Conservation (phyloP, 2,113 vertebrate species). For the Amblyopsis rosae region DNA sequence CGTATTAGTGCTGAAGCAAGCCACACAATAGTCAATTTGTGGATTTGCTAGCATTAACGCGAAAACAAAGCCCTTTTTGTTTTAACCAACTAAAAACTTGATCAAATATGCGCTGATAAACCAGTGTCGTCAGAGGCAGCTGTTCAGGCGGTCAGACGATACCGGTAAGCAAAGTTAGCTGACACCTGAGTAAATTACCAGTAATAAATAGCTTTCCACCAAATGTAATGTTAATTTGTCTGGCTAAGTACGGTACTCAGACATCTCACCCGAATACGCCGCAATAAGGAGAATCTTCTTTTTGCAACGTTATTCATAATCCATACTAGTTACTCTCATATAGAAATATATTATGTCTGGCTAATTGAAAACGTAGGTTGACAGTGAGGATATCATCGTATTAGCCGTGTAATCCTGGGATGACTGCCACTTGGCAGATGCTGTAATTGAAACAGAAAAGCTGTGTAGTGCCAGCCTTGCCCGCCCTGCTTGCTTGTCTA, state of each 20-base stretch:
- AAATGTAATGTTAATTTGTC: background rate
- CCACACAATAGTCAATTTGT: background rate
- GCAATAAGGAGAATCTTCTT: slow-evolving; percentile 29
- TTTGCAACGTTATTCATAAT: slow-evolving; percentile 50
- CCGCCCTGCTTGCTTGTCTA: slow-evolving; percentile 30
- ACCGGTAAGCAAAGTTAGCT: background rate
- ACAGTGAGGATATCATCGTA: slow-evolving; percentile 46
- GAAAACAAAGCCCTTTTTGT: slow-evolving; percentile 1
- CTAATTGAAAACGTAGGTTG: slow-evolving; percentile 54
- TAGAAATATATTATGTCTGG: slow-evolving; percentile 33
- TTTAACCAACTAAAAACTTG: background rate
- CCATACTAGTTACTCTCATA: slow-evolving; percentile 55
- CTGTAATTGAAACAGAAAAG: slow-evolving; percentile 28
- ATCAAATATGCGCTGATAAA: background rate
- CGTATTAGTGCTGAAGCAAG: background rate
- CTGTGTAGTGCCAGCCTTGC: slow-evolving; percentile 16
- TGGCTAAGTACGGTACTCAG: slow-evolving; percentile 1
- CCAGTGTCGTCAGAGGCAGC: background rate
- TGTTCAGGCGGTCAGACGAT: background rate
- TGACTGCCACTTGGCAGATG: slow-evolving; percentile 47
- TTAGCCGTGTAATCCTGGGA: slow-evolving; percentile 69
- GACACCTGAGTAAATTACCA: background rate
- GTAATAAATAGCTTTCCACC: background rate
- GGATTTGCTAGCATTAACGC: background rate
- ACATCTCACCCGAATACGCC: slow-evolving; percentile 61